Evolutionary conservation across 2,113 vertebrate species (phyloP).

Genomic region (Heterocephalus glaber): DNA sequence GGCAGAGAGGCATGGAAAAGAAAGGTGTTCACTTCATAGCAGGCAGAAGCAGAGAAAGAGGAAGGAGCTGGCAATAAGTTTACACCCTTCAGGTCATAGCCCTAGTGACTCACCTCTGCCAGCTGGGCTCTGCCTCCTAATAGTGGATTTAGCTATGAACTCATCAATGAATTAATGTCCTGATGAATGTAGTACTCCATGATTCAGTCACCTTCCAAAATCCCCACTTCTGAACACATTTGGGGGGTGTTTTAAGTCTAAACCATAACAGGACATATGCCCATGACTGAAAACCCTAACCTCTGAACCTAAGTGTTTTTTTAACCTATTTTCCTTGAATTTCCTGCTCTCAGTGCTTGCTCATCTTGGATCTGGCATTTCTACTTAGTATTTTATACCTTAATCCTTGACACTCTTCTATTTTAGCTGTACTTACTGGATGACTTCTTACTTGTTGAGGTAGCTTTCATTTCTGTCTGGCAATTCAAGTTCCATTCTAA

Average conservation of each 20-base stretch:
- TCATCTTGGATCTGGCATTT: background rate
- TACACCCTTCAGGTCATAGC: background rate
- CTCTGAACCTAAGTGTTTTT: background rate
- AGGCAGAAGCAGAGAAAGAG: background rate
- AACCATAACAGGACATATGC: background rate
- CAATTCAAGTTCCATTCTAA: background rate
- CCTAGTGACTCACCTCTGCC: background rate
- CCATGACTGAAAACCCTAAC: background rate
- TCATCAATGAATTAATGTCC: background rate
- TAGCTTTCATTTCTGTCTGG: background rate
- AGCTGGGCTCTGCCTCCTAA: background rate
- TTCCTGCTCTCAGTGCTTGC: conserved; percentile 10
- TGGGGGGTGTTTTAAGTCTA: background rate
- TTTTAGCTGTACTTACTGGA: background rate
- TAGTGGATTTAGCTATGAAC: background rate
- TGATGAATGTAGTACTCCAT: background rate
- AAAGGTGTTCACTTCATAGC: background rate
- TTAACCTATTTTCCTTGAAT: background rate
- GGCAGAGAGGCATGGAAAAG: background rate
- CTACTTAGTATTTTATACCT: background rate
- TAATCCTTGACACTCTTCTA: background rate
- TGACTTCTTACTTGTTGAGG: background rate
- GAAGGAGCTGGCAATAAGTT: too few relatives aligned
- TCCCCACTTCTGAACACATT: background rate
- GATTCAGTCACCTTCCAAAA: background rate